phyloP scores from a whole-genome alignment of 2,888 invertebrate species.

The Xestobium rufovillosum region DNA sequence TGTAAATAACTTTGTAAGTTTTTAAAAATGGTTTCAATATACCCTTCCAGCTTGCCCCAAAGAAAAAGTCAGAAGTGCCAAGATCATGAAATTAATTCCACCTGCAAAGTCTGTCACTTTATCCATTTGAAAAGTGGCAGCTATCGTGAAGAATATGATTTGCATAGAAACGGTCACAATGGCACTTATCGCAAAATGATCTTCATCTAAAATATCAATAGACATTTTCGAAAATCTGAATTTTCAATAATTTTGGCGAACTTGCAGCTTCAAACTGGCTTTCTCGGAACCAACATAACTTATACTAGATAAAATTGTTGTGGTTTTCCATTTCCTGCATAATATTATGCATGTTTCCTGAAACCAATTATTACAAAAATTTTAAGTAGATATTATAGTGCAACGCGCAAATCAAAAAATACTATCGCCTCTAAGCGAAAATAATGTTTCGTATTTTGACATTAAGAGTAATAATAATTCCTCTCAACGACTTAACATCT shows the following conservation, averaged over 20 bases:
- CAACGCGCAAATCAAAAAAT: no score
- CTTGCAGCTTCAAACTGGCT: no score
- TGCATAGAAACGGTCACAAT: slow-evolving; percentile 81
- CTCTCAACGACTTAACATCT: no score
- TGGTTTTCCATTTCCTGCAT: no score
- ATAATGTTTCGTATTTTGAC: no score
- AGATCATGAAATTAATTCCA: slow-evolving; percentile 85
- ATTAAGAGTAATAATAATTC: no score
- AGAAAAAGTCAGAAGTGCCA: slow-evolving; percentile 80
- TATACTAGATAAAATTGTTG: no score
- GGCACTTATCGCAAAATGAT: slow-evolving; percentile 80
- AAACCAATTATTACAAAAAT: no score
- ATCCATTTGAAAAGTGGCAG: slow-evolving; percentile 79
- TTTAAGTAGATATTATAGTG: no score
- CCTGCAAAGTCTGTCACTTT: slow-evolving; percentile 91
- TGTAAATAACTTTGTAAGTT: slow-evolving; percentile 4
- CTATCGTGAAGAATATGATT: slow-evolving; percentile 79
- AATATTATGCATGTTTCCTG: no score
- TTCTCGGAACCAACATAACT: no score
- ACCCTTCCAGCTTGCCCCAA: slow-evolving; percentile 74
- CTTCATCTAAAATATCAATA: slow-evolving; percentile 67
- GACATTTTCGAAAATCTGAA: slow-evolving; percentile 58
- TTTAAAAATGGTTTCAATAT: slow-evolving; percentile 25
- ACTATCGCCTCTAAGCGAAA: no score
- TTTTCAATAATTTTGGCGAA: background rate